Evolutionary conservation across 2,797 vertebrate genomes (phyloP).

Genomic region (Potorous gilbertii): DNA sequence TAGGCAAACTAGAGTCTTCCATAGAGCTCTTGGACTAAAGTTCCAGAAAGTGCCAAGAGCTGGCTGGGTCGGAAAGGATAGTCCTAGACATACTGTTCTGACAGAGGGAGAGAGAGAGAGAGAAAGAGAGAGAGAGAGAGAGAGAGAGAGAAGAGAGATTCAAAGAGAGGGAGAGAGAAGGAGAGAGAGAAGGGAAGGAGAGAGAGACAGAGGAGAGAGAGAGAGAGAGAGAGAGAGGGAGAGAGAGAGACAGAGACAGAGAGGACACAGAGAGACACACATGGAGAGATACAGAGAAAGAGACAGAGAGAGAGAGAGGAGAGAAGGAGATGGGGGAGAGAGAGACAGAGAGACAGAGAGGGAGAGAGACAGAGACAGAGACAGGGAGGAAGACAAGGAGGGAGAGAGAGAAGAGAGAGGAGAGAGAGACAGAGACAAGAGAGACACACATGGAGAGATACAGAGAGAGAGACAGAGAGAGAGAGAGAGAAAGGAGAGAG

Average conservation of each 20-base stretch:
- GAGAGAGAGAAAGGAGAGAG: neutral
- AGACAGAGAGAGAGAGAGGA: neutral
- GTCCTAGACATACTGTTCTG: neutral
- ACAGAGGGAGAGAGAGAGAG: too few relatives aligned
- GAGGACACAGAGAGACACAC: too few relatives aligned
- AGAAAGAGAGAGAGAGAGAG: too few relatives aligned
- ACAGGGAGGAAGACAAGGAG: too few relatives aligned
- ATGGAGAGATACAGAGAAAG: too few relatives aligned
- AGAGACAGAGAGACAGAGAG: too few relatives aligned
- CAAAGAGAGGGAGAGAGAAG: too few relatives aligned
- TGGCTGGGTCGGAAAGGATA: neutral
- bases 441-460: neutral
- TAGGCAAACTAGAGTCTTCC: neutral
- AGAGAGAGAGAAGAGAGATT: rapidly evolving
- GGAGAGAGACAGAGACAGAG: neutral
- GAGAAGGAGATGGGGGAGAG: neutral
- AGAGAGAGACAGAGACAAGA: neutral
- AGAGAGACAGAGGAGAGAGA: neutral
- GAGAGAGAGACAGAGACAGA: neutral
- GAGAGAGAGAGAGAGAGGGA: neutral
- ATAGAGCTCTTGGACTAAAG: neutral
- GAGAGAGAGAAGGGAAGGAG: too few relatives aligned
- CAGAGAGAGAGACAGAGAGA: too few relatives aligned
- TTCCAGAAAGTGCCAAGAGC: neutral
- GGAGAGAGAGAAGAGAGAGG: too few relatives aligned